Base-by-base conservation (phyloP, 2,797 vertebrate genomes). In the Molossus alvarezi region DNA sequence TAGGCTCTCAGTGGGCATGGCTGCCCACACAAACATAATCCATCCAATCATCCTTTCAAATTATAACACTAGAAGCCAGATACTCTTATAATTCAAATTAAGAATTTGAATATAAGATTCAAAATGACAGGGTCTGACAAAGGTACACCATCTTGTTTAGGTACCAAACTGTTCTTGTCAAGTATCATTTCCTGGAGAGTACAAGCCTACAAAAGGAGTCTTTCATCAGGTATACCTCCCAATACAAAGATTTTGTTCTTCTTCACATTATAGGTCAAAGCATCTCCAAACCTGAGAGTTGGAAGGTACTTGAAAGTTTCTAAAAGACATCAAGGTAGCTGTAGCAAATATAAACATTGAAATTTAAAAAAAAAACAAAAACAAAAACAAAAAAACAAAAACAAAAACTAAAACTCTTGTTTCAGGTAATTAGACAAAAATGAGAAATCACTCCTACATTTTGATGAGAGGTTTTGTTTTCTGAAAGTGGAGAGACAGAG, bases 361-460 rank as follows among this genome's bases (percentile, higher is more conserved):
- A 90, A 4, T 45, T 88, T n/a, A n/a, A n/a, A n/a, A 79, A 65
- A 76, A 76, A 69, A 69, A 21, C 9, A 45, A 5, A 3, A 69
- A 69, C 25, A 10, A 33, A 2, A 33, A 33, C 33, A 79, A 65
- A 76, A 76, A 69, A 69, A 17, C 9, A 45, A 5, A 45, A 69
- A 69, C 25, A 10, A 33, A 33, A 8, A 65, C 2, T 45, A 37
- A 41, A 75, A 58, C 3, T 81, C 88, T 87, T 55, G 11, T 75
- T 82, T 92, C 14, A 71, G 41, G 27, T 82, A 82, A 85, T 71
- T 51, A 76, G 84, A n/a, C 27, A 92, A 90, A 94, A 93, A 85
- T 64, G 7, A 79, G 10, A 95, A 80, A 73, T 72, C 69, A 79
- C 45, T n/a, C 2, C 4, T 57, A 21, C 5, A n/a, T 12, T 84